phyloP scores from a whole-genome alignment of 2,888 invertebrate genomes.

The Oasisia sp. region DNA sequence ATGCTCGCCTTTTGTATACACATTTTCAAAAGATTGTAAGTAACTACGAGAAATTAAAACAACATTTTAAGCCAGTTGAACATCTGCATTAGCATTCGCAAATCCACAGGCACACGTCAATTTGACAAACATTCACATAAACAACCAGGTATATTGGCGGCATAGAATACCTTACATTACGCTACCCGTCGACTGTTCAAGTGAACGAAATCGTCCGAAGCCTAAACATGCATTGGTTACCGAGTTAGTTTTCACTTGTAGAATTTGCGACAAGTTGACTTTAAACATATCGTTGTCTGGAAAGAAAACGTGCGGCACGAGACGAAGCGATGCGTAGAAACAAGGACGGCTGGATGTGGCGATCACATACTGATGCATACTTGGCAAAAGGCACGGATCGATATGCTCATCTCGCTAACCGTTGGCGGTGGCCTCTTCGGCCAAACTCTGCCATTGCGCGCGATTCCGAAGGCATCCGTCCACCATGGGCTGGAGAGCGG shows the following conservation, averaged over 20 bases:
- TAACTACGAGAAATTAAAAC: no score
- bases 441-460: conserved; percentile 53
- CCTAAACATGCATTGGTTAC: neutral
- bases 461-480: conserved; percentile 61
- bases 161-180: no score
- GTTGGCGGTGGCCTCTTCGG: conserved; percentile 26
- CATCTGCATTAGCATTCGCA: no score
- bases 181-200: neutral
- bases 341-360: neutral
- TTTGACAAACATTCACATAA: neutral
- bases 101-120: no score
- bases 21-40: no score
- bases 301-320: neutral
- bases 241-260: neutral
- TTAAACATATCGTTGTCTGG: neutral
- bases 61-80: no score
- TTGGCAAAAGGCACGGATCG: neutral
- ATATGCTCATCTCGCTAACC: neutral
- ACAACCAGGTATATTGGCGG: neutral
- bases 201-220: neutral
- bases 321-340: neutral
- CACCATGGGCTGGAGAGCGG: conserved; percentile 50
- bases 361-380: neutral
- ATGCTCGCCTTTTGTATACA: no score
- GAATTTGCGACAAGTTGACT: neutral